phyloP scores from a whole-genome alignment of 1,140 invertebrate species.

The Heliconius melpomene region DNA sequence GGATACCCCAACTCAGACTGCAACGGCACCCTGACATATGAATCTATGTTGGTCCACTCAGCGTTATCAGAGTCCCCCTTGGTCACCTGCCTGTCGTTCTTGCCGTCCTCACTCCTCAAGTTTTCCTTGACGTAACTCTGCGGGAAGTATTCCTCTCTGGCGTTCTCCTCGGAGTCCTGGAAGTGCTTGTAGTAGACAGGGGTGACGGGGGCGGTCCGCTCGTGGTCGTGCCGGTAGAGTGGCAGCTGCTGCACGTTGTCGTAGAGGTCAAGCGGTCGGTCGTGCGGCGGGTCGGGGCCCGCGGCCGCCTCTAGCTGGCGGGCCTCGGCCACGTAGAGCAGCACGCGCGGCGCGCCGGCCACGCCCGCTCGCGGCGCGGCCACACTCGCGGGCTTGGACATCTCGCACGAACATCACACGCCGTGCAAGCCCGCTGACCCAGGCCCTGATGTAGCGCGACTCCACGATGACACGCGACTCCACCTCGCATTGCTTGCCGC shows the following conservation, averaged over 20 bases:
- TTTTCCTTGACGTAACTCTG: constrained; percentile 64
- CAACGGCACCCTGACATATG: constrained; percentile 54
- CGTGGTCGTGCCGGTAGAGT: constrained; percentile 56
- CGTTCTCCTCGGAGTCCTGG: constrained; percentile 53
- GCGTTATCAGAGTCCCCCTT: constrained; percentile 56
- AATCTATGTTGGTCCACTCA: constrained; percentile 61
- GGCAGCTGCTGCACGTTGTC: constrained; percentile 52
- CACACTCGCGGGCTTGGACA: constrained; percentile 77
- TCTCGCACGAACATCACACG: constrained; percentile 74
- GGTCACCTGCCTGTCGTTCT: constrained; percentile 45
- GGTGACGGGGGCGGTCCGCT: constrained; percentile 44
- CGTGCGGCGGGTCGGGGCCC: constrained; percentile 55
- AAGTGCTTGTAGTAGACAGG: constrained; percentile 61
- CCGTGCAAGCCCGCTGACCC: constrained; percentile 59
- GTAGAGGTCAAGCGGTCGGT: constrained; percentile 55
- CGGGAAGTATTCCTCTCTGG: constrained; percentile 54
- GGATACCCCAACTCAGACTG: constrained; percentile 55
- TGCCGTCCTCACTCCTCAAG: constrained; percentile 52
- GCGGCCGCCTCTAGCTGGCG: constrained; percentile 73
- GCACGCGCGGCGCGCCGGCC: constrained; percentile 72
- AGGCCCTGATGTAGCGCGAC: constrained; percentile 46
- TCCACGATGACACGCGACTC: constrained; percentile 41
- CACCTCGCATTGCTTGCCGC: constrained; percentile 66
- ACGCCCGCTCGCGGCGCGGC: constrained; percentile 73
- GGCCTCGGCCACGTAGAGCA: constrained; percentile 76